A percentile compares a stretch with the other conserved stretches of the same genome.
Evolutionary conservation across 2,113 vertebrate species (phyloP).

Genomic region (Hippocampus comes): DNA sequence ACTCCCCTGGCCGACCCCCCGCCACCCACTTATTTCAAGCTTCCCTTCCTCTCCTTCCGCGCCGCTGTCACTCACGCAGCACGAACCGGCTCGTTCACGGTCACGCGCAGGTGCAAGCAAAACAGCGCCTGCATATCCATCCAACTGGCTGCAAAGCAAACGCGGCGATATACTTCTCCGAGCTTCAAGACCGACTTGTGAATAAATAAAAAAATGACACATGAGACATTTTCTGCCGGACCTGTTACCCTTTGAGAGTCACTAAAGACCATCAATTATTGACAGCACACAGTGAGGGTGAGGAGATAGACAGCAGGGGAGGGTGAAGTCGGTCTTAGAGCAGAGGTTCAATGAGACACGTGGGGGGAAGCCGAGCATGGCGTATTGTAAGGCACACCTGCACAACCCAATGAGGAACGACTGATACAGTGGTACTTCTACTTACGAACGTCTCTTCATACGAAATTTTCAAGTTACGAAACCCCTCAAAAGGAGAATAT

Average conservation of each 20-base stretch:
- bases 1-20: slow-evolving; percentile 69
- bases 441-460: too few species aligned
- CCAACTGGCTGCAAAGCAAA: neutral
- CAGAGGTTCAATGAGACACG: slow-evolving; percentile 16
- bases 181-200: slow-evolving; percentile 35
- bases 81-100: neutral
- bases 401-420: neutral
- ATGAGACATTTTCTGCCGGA: slow-evolving; percentile 57
- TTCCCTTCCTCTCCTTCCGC: slow-evolving; percentile 67
- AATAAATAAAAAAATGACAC: slow-evolving; percentile 51
- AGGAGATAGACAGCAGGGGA: slow-evolving; percentile 67
- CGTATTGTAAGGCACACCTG: neutral
- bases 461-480: too few species aligned
- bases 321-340: slow-evolving; percentile 40
- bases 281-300: slow-evolving; percentile 65
- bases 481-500: too few species aligned
- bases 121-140: neutral
- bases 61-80: slow-evolving; percentile 65
- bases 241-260: slow-evolving; percentile 75
- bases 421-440: neutral
- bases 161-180: neutral
- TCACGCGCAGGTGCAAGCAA: slow-evolving; percentile 1
- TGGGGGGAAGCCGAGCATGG: neutral
- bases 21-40: slow-evolving; percentile 74
- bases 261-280: slow-evolving; percentile 74